Conservation (phyloP, 2,888 invertebrate species). For the Tigriopus californicus region DNA sequence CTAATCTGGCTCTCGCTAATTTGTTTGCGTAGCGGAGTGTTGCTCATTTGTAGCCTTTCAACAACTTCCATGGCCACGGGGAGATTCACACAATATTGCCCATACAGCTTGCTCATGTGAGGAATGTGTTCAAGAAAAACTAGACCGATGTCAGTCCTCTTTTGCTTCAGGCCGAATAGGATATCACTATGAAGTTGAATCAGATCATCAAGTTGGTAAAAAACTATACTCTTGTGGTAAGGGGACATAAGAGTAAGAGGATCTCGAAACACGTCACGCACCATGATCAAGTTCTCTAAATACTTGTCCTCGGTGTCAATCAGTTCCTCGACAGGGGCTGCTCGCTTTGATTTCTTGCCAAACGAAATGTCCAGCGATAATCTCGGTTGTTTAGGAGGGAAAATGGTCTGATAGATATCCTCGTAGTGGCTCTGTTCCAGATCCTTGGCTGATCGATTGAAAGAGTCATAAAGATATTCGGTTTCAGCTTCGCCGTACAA, state of each 20-base stretch:
- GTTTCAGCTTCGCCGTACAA: neutral
- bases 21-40: neutral
- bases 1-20: neutral
- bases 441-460: neutral
- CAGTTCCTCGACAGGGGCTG: constrained; percentile 9
- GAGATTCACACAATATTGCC: constrained; percentile 4
- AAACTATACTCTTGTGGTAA: neutral
- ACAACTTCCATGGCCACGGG: neutral
- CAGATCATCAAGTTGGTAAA: constrained; percentile 11
- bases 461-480: constrained; percentile 10
- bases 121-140: constrained; percentile 3
- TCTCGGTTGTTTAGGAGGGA: constrained; percentile 7
- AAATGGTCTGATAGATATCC: constrained; percentile 14
- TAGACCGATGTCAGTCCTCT: neutral
- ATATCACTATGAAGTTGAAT: constrained; percentile 9
- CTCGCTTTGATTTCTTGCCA: constrained; percentile 8
- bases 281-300: constrained; percentile 15
- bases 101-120: neutral
- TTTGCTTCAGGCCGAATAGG: constrained; percentile 5
- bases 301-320: constrained; percentile 14
- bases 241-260: neutral
- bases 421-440: neutral
- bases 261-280: constrained; percentile 15
- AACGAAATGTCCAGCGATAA: constrained; percentile 1
- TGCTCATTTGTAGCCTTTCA: neutral